A percentile compares a stretch with the other conserved stretches of the same genome.
Evolutionary conservation across 2,797 vertebrate genomes (phyloP).

Genomic region (Hoplostethus atlanticus): DNA sequence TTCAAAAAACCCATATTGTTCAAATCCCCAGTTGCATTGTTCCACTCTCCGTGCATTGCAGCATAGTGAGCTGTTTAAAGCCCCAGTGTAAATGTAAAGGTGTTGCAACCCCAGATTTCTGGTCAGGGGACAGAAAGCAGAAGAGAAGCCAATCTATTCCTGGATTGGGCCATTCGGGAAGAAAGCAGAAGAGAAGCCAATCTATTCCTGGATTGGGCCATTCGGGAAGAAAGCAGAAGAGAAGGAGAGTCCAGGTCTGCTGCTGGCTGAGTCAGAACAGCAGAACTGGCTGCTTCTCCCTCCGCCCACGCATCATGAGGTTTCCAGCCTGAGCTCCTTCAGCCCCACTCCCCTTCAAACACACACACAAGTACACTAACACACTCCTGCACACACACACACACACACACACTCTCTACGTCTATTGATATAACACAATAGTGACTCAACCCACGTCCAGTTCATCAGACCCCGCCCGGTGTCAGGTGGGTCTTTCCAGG

Average conservation of each 20-base stretch:
- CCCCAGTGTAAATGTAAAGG: not conserved
- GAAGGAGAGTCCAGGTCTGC: slow-evolving; percentile 15
- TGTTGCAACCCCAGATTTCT: slow-evolving; percentile 24
- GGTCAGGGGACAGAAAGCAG: slow-evolving; percentile 40
- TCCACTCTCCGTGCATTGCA: too few species aligned
- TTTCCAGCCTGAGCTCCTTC: too few species aligned
- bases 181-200: slow-evolving; percentile 48
- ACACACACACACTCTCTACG: not conserved
- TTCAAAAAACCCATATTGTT: too few species aligned
- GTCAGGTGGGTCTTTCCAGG: too few species aligned
- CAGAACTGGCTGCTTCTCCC: slow-evolving; percentile 36
- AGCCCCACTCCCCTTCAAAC: too few species aligned
- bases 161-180: slow-evolving; percentile 44
- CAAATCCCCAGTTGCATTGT: too few species aligned
- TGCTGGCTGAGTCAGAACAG: slow-evolving; percentile 14
- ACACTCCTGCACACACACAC: not conserved
- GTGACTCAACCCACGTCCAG: too few species aligned
- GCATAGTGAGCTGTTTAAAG: not conserved
- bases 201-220: slow-evolving; percentile 56
- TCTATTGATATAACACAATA: too few species aligned
- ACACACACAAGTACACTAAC: not conserved
- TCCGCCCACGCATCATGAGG: slow-evolving; percentile 28
- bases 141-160: slow-evolving; percentile 26
- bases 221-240: slow-evolving; percentile 62
- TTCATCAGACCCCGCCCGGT: too few species aligned